These are phyloP conservation scores for Andrena bicolor DNA, from an alignment of 2,888 invertebrate genomes.

Conservation along the genomic window DNA sequence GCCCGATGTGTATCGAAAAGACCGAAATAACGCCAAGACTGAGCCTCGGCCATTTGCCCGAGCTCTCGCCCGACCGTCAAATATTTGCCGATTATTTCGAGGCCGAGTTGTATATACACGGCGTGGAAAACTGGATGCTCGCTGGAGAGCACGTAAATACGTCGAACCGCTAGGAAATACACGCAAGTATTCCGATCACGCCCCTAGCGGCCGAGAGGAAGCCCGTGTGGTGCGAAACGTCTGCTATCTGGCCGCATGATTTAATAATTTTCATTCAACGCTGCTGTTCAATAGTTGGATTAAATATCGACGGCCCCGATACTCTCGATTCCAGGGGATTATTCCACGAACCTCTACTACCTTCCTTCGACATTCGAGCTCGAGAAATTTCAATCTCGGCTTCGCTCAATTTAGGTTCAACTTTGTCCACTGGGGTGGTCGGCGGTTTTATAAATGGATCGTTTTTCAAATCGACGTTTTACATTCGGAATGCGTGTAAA, in stretches of 20 bases:
- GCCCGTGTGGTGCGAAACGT: slow-evolving; percentile 4
- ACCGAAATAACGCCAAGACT: slow-evolving; percentile 46
- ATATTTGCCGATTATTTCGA: slow-evolving; percentile 57
- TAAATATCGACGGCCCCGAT: slow-evolving; percentile 27
- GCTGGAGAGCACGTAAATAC: slow-evolving; percentile 16
- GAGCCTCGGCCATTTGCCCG: slow-evolving; percentile 26
- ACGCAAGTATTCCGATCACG: slow-evolving; percentile 40
- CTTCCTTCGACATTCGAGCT: slow-evolving; percentile 17
- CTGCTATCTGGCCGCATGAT: slow-evolving; percentile 31
- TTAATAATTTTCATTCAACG: slow-evolving; percentile 49
- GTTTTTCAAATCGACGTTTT: slow-evolving; percentile 5
- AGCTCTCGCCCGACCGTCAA: slow-evolving; percentile 10
- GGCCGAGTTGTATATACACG: neutral
- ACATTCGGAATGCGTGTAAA: neutral
- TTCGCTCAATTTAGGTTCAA: slow-evolving; percentile 33
- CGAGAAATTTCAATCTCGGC: slow-evolving; percentile 25
- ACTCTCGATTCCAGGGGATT: slow-evolving; percentile 8
- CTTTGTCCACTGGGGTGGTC: neutral
- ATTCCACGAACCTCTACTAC: slow-evolving; percentile 7
- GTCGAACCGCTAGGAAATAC: neutral
- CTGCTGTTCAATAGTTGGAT: slow-evolving; percentile 24
- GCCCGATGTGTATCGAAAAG: slow-evolving; percentile 48
- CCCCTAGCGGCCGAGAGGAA: neutral
- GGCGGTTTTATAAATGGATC: slow-evolving; percentile 1
- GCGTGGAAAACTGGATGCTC: neutral